phyloP scores from a whole-genome alignment of 2,113 vertebrate species.

The Atlantisia rogersi region DNA sequence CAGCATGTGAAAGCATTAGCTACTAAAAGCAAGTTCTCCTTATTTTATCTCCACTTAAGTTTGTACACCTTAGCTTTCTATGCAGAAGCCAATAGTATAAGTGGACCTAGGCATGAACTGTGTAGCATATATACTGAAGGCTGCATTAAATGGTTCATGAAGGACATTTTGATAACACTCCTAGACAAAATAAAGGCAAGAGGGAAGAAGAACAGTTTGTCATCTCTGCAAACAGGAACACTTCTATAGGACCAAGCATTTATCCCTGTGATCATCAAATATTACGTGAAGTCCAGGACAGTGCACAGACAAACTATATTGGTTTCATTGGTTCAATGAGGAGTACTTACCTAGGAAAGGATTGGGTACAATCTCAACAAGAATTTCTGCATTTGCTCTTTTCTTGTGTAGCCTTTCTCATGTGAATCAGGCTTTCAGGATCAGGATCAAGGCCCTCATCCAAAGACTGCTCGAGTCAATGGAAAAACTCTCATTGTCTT shows the following conservation, averaged over 20 bases:
- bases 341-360: neutral
- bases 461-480: conserved; percentile 30
- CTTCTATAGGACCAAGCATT: neutral
- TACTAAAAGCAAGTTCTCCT: neutral
- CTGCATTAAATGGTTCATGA: neutral
- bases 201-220: neutral
- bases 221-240: neutral
- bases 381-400: neutral
- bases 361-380: neutral
- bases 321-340: neutral
- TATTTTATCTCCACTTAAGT: neutral
- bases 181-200: neutral
- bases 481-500: conserved; percentile 63
- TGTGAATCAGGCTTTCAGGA: conserved; percentile 8
- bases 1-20: neutral
- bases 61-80: neutral
- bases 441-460: conserved; percentile 33
- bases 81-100: neutral
- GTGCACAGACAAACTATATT: neutral
- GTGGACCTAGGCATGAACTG: accelerated
- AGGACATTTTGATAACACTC: neutral
- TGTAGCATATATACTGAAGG: neutral
- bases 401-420: neutral
- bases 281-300: neutral
- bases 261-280: neutral